A percentile compares a stretch with the other conserved stretches of the same genome.
Conservation (phyloP, 2,797 vertebrate species). For the Geotrypetes seraphini region DNA sequence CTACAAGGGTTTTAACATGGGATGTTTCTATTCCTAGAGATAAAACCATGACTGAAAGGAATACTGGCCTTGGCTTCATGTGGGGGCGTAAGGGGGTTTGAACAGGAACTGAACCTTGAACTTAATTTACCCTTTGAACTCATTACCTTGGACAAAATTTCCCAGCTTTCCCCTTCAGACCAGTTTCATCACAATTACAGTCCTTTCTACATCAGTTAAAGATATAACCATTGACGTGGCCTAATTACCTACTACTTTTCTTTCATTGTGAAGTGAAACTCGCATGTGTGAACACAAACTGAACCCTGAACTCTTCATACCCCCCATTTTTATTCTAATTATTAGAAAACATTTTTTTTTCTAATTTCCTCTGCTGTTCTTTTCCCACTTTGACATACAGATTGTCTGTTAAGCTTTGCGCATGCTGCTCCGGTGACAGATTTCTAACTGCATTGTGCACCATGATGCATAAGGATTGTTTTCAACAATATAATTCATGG, state of each 20-base stretch:
- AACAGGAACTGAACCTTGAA: constrained; percentile 67
- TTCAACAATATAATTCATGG: constrained; percentile 18
- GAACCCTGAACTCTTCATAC: constrained; percentile 66
- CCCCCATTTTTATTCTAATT: constrained; percentile 57
- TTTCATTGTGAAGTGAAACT: constrained; percentile 62
- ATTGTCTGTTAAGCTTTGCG: constrained; percentile 38
- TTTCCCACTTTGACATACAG: constrained; percentile 18
- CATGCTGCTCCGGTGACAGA: constrained; percentile 38
- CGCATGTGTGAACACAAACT: constrained; percentile 51
- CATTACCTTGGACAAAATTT: constrained; percentile 59
- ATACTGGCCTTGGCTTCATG: too few relatives aligned
- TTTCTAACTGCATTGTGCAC: constrained; percentile 21
- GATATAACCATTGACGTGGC: constrained; percentile 66
- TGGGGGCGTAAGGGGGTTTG: constrained; percentile 28
- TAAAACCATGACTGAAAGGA: too few relatives aligned
- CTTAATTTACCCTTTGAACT: constrained; percentile 66
- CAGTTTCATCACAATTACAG: constrained; percentile 65
- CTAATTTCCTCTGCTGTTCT: constrained; percentile 20
- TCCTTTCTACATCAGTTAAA: constrained; percentile 55
- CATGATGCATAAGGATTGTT: constrained; percentile 19
- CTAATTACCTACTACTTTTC: constrained; percentile 60
- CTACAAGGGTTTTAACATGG: too few relatives aligned
- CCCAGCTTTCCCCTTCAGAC: constrained; percentile 57
- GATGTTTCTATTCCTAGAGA: too few relatives aligned
- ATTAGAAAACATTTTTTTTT: constrained; percentile 39